phyloP scores from a whole-genome alignment of 1,140 invertebrate species.

The Hesperophylax magnus region DNA sequence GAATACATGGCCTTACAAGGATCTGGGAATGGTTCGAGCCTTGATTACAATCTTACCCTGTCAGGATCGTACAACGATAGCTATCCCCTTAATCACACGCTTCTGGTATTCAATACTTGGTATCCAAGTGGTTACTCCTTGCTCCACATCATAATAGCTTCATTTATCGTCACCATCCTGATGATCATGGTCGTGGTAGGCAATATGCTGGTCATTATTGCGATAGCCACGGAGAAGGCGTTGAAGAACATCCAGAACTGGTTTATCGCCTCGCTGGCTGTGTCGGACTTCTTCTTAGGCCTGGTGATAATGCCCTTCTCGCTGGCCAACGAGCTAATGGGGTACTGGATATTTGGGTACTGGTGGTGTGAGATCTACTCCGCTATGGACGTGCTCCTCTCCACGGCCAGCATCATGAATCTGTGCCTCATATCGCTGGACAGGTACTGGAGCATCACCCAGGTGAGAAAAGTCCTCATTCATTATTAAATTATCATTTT shows the following conservation, averaged over 20 bases:
- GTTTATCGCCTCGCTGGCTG: conserved; percentile 97
- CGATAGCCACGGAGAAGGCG: conserved; percentile 94
- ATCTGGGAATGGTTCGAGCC: conserved; percentile 62
- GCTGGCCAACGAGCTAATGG: conserved; percentile 96
- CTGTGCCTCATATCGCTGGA: conserved; percentile 96
- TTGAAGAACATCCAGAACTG: conserved; percentile 98
- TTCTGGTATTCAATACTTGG: conserved; percentile 69
- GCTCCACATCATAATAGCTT: conserved; percentile 88
- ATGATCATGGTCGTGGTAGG: conserved; percentile 98
- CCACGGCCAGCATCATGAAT: conserved; percentile 97
- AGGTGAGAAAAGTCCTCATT: conserved; percentile 59
- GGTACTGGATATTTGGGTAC: conserved; percentile 96
- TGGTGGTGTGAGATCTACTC: conserved; percentile 96
- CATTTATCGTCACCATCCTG: conserved; percentile 90
- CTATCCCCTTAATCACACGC: conserved; percentile 57
- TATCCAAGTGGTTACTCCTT: conserved; percentile 92
- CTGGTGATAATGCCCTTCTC: conserved; percentile 98
- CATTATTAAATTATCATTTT: too few relatives aligned
- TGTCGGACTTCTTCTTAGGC: conserved; percentile 96
- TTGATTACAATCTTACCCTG: conserved; percentile 55
- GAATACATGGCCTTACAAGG: conserved; percentile 67
- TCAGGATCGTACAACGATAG: conserved; percentile 63
- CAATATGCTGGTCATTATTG: conserved; percentile 97
- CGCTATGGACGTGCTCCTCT: conserved; percentile 96
- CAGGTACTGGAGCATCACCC: conserved; percentile 97